Conservation (phyloP, 1,140 invertebrate species). For the Sarcophaga peregrina region DNA sequence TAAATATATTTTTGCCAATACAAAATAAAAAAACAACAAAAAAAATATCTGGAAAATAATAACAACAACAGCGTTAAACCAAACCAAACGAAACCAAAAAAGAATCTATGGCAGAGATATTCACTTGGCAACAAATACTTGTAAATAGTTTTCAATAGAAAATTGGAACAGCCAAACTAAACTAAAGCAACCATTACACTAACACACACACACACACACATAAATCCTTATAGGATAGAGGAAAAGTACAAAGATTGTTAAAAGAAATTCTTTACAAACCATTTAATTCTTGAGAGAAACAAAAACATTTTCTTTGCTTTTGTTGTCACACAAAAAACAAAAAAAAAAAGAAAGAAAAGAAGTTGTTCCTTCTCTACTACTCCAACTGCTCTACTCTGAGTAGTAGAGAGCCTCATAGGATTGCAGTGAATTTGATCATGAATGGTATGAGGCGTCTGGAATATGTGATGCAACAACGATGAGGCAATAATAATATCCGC, state of each 20-base stretch:
- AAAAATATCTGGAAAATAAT: too few relatives aligned
- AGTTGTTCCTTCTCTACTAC: too few relatives aligned
- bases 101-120: neutral
- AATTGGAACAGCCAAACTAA: neutral
- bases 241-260: neutral
- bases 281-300: slow-evolving; percentile 9
- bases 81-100: neutral
- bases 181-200: neutral
- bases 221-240: neutral
- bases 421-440: too few relatives aligned
- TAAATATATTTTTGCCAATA: slow-evolving; percentile 27
- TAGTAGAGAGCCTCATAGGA: too few relatives aligned
- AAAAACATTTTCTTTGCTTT: neutral
- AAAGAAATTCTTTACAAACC: slow-evolving; percentile 17
- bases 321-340: neutral
- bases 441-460: too few relatives aligned
- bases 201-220: neutral
- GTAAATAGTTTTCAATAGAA: neutral
- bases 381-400: too few relatives aligned
- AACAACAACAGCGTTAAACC: neutral
- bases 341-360: neutral
- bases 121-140: slow-evolving; percentile 19
- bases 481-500: neutral
- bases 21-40: too few relatives aligned
- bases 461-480: too few relatives aligned